Evolutionary conservation across 2,113 vertebrate genomes (phyloP), one percentile per base, ranked within the genome.

Genomic region (Cercopithecus mona): DNA sequence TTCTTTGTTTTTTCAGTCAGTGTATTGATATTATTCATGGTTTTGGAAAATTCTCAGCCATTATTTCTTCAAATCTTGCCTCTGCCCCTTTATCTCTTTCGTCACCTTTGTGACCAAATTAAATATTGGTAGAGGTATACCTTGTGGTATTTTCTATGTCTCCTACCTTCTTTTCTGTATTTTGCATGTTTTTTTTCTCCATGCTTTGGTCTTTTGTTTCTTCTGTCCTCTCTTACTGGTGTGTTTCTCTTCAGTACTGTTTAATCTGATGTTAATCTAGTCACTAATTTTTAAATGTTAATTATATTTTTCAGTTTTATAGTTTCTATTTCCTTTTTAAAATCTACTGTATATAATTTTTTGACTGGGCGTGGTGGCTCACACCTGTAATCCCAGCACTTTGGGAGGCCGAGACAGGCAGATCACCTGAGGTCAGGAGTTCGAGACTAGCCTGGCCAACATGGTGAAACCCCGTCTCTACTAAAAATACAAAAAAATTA

Each of bases 1-100:
- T 82, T 88, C 73, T 82, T 83, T 92, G 12, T 88, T 57, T 97
- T 89, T 91, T 93, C 16, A 95, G 90, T 92, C 23, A n/a, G 3
- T 84, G 1, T 93, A 50, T 80, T 96, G 81, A 64, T 96, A 91
- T 75, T 87, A 72, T 93, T 84, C 13, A 40, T 94, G 20, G 7
- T 88, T 95, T 66, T 89, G 30, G 66, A 96, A 85, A 88, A n/a
- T 82, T 84, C 14, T 86, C 16, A 92, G 61, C 40, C 23, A 25
- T 96, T 92, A 50, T 88, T 45, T 96, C 45, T 97, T 95, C 59
- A 87, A 59, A 82, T 96, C 84, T 59, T 87, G 18, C 64, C 70
- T 94, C 75, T 95, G 43, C 27, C 35, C 78, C 61, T 97, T 87
- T 95, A 18, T 90, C 64, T 91, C 61, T 91, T 55, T 90, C 75